A percentile compares a stretch with the other conserved stretches of the same genome.
These are phyloP conservation scores for Cottus gobio DNA, from an alignment of 2,113 vertebrate genomes.

Conservation along the genomic window DNA sequence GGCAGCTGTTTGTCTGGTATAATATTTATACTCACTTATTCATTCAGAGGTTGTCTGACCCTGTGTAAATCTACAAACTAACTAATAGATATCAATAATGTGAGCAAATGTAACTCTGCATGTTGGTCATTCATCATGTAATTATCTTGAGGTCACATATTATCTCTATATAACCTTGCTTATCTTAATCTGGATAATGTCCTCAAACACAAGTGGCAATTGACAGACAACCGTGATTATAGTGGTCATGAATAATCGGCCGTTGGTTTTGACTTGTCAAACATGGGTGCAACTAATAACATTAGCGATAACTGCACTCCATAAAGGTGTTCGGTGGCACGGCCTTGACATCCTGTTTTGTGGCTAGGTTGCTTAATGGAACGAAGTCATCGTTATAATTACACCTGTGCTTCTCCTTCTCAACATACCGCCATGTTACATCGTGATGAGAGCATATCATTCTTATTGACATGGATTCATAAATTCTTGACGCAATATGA, in stretches of 20 bases:
- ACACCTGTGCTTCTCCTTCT: not conserved
- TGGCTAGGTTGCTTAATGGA: not conserved
- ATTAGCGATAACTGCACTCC: not conserved
- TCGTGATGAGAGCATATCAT: not conserved
- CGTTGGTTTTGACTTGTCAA: not conserved
- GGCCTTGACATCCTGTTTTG: not conserved
- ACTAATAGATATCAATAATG: not conserved
- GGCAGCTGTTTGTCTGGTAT: not conserved
- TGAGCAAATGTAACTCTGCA: not conserved
- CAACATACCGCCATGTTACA: not conserved
- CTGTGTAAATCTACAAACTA: not conserved
- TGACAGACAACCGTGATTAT: not conserved
- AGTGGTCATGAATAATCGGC: not conserved
- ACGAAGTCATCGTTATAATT: not conserved
- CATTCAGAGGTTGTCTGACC: not conserved
- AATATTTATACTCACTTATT: not conserved
- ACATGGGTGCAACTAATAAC: no score
- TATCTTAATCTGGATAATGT: not conserved
- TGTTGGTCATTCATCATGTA: not conserved
- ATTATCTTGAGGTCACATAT: not conserved
- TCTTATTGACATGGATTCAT: not conserved
- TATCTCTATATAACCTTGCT: not conserved
- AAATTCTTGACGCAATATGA: not conserved
- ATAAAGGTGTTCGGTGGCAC: not conserved
- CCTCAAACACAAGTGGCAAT: not conserved